Evolutionary conservation across 2,888 invertebrate genomes (phyloP).

Genomic region (Pristionchus fissidentatus): DNA sequence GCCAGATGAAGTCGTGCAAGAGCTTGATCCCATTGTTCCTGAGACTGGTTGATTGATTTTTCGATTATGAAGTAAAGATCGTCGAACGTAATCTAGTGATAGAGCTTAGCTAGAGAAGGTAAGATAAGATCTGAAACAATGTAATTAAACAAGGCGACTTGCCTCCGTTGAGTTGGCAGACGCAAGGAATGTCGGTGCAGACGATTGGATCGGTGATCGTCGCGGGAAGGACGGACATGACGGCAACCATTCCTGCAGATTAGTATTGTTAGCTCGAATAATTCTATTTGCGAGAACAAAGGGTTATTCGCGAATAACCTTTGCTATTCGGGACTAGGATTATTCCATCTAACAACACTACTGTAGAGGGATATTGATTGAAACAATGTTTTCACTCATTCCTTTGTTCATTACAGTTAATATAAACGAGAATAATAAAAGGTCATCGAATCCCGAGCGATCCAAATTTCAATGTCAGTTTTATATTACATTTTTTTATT

Average conservation of each 20-base stretch:
- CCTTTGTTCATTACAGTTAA: no score
- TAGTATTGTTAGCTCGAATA: no score
- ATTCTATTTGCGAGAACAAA: neutral
- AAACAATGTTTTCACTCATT: no score
- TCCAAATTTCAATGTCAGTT: conserved; percentile 54
- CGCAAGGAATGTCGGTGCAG: conserved; percentile 36
- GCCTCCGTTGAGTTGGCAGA: conserved; percentile 38
- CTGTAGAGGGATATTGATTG: no score
- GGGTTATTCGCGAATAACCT: neutral
- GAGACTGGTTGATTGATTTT: neutral
- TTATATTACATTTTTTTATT: neutral
- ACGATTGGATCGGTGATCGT: conserved; percentile 1
- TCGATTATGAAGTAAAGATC: neutral
- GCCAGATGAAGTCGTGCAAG: neutral
- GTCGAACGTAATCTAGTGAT: neutral
- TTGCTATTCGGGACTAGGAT: no score
- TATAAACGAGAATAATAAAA: no score
- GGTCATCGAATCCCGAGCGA: no score
- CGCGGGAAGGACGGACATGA: conserved; percentile 28
- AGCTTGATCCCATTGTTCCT: neutral
- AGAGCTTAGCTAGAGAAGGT: neutral
- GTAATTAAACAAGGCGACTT: neutral
- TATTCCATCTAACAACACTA: no score
- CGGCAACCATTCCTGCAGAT: conserved; percentile 17
- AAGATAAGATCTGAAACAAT: no score